Base-by-base conservation (phyloP, 1,140 invertebrate species). In the Philopotamus ludificatus region DNA sequence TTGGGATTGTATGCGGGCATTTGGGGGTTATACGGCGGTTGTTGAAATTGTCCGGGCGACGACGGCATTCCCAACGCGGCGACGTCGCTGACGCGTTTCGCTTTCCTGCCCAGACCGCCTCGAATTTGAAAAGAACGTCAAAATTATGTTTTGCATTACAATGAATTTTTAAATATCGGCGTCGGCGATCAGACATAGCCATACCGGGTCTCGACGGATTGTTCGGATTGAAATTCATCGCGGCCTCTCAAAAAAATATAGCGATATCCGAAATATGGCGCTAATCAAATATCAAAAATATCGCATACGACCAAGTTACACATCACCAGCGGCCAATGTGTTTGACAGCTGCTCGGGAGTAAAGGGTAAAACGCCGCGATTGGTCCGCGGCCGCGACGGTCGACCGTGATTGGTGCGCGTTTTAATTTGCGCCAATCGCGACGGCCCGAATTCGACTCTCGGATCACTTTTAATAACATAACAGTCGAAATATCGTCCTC, bases 51-150 rank as follows among this genome's bases (percentile, higher is more conserved):
- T 25, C 72, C 53, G 1, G 75, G 42, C 34, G 55, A 66, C 68
- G 70, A n/a, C 61, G 78, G 73, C 23, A 79, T 74, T 15, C 86
- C 85, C 83, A 87, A 83, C 1, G 84, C 83, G 57, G 83, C 82
- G 8, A 87, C 80, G 78, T 87, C 85, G 71, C 83, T 85, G 7
- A 87, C 85, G 7, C 84, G 76, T 73, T 87, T 85, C 0, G 82
- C 75, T 73, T 87, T 87, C 12, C 84, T 73, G 9, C 74, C 75
- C 61, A 73, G 25, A 28, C 76, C 78, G 50, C 58, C 58, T 60
- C 9, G 21, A 47, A 28, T n/a, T n/a, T n/a, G n/a, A n/a, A n/a
- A n/a, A n/a, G n/a, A n/a, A n/a, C n/a, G 8, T 47, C 7, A 47
- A 10, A 12, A 10, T 47, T 47, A 7, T 47, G 7, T 16, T 7